Evolutionary conservation across 2,113 vertebrate species (phyloP).

Genomic region (Thermophis baileyi): DNA sequence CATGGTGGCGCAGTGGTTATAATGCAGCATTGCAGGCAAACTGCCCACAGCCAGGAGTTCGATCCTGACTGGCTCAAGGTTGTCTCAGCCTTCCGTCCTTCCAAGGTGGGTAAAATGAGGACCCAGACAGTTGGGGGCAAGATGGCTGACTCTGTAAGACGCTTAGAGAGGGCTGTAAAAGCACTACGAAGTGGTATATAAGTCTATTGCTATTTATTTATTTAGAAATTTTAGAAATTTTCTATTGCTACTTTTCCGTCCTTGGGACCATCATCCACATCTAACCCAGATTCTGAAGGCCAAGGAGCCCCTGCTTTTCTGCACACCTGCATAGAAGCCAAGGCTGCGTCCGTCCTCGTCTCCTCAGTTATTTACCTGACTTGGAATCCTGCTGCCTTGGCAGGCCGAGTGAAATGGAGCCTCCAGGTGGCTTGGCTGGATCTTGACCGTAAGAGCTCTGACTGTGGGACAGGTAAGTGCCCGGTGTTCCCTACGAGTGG

Average conservation of each 20-base stretch:
- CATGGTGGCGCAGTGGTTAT: too few relatives aligned
- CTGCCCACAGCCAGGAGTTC: too few relatives aligned
- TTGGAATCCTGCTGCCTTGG: slow-evolving; percentile 94
- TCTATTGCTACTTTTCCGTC: neutral
- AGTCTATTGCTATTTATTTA: too few relatives aligned
- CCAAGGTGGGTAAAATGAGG: too few relatives aligned
- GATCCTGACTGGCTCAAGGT: too few relatives aligned
- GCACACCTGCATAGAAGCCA: neutral
- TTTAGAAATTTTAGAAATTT: too few relatives aligned
- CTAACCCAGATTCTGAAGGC: neutral
- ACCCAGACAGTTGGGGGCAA: too few relatives aligned
- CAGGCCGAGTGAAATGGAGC: slow-evolving; percentile 93
- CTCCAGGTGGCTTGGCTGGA: slow-evolving; percentile 83
- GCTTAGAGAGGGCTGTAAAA: neutral
- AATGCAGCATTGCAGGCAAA: too few relatives aligned
- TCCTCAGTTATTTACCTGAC: slow-evolving; percentile 73
- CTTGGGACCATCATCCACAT: neutral
- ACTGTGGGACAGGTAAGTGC: slow-evolving; percentile 89
- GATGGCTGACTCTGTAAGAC: too few relatives aligned
- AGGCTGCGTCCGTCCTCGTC: accelerated
- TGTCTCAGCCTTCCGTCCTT: too few relatives aligned
- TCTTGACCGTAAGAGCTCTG: slow-evolving; percentile 86
- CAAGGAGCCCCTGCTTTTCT: neutral
- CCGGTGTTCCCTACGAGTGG: slow-evolving; percentile 86
- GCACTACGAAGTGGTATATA: neutral